Percentiles rank a stretch among this genome's conserved stretches.
These are phyloP conservation scores for Larimichthys crocea DNA, from an alignment of 2,113 vertebrate genomes.

Conservation along the genomic window DNA sequence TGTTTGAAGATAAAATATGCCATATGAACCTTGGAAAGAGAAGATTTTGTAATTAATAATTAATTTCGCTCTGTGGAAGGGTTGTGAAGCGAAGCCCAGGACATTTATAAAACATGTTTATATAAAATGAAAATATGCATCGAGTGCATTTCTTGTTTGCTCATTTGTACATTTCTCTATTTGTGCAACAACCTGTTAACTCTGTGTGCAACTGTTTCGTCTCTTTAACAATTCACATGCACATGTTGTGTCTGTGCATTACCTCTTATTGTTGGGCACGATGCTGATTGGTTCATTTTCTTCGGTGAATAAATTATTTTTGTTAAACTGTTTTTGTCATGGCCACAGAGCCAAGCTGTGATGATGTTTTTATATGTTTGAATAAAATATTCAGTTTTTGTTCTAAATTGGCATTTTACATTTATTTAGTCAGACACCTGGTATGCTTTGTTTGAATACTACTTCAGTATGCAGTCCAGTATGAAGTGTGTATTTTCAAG, in stretches of 20 bases:
- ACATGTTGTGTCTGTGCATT: neutral
- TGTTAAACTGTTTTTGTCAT: too few species aligned
- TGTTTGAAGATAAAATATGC: neutral
- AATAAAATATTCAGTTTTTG: conserved; percentile 39
- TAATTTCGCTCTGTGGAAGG: neutral
- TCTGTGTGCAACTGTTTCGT: neutral
- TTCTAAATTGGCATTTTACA: neutral
- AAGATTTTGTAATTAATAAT: neutral
- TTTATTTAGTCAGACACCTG: neutral
- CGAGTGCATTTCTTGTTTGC: neutral
- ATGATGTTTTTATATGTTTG: neutral
- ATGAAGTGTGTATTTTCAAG: neutral
- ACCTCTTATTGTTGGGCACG: too few species aligned
- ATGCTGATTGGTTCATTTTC: too few species aligned
- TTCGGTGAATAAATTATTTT: too few species aligned
- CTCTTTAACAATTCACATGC: neutral
- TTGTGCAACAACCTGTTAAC: neutral
- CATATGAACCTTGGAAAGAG: neutral
- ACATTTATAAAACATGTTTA: neutral
- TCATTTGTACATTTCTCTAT: conserved; percentile 5
- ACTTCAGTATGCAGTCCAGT: neutral
- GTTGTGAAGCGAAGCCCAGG: too few species aligned
- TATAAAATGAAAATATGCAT: neutral
- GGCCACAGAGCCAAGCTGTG: too few species aligned
- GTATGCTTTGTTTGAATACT: neutral